Evolutionary conservation across 2,797 vertebrate genomes (phyloP), one percentile per base, ranked within the genome.

Genomic region (Sebastes cheni): DNA sequence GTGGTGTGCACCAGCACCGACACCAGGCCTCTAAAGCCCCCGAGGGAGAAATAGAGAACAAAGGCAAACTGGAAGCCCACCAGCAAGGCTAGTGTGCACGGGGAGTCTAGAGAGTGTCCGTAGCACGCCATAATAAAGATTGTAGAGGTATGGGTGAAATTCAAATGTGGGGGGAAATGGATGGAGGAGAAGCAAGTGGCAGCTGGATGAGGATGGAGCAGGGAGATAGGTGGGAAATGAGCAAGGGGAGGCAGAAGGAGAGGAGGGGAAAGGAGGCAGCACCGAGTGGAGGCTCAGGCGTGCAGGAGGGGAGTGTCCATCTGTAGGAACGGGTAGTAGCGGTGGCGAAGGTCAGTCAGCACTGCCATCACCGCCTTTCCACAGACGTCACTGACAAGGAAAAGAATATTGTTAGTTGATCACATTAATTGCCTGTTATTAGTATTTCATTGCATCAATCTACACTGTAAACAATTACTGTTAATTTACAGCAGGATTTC

Each of bases 11-110:
- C 96, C 82, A 98, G 95, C 1, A 99, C 96, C 3, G 97, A 97
- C 62, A 97, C 97, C 62, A 99, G 94, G 78, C 97, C 97, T 39
- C 95, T 96, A 91, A 99, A 98, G 13, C 98, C 98, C 0, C 98
- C 98, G 1, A 99, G 93, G 3, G 98, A 98, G 90, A 99, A 98
- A 75, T 99, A 99, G n/a, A 98, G 97, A 88, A 99, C 97, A 91
- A 99, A 99, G 1, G 97, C 97, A 88, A 99, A 97, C 95, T 99
- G 98, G 94, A 98, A 99, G 77, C 97, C 97, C 77, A 98, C 95
- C 42, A 99, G 95, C 92, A 99, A 92, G 75, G 97, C 97, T 73
- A 99, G 89, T 0, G 97, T 98, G 88, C 98, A 98, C 0, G 98
- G 98, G 14, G 96, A 96, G 92, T 96, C 95, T 87, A 97, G 92